Percentiles rank a stretch among this genome's conserved stretches.
These are phyloP conservation scores for Gymnarchus niloticus DNA, from an alignment of 2,113 vertebrate genomes.

Conservation along the genomic window DNA sequence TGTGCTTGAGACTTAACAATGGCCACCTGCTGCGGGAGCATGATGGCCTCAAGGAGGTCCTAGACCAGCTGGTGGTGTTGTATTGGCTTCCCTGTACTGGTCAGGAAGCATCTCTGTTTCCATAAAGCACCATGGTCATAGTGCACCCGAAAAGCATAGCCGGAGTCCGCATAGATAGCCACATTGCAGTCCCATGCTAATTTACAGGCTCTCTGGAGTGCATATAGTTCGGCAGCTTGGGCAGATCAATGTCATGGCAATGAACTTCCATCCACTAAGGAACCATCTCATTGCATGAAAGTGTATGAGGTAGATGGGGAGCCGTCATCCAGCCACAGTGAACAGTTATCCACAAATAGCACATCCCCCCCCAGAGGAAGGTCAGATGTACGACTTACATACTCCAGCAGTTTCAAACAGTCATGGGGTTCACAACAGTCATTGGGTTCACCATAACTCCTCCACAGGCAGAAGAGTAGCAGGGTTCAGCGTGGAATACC, in stretches of 20 bases:
- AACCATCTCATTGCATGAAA: background rate
- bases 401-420: background rate
- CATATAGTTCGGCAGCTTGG: background rate
- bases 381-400: background rate
- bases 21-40: no score
- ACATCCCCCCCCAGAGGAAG: background rate
- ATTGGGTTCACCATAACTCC: no score
- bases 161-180: no score
- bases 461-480: background rate
- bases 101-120: no score
- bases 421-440: background rate
- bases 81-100: no score
- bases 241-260: background rate
- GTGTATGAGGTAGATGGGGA: background rate
- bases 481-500: background rate
- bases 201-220: background rate
- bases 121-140: no score
- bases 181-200: no score
- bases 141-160: no score
- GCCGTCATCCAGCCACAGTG: background rate
- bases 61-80: no score
- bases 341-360: background rate
- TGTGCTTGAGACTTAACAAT: no score
- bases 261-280: background rate
- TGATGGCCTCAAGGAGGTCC: no score